These are phyloP conservation scores for Pandemis corylana DNA, from an alignment of 2,888 invertebrate genomes.

Conservation along the genomic window DNA sequence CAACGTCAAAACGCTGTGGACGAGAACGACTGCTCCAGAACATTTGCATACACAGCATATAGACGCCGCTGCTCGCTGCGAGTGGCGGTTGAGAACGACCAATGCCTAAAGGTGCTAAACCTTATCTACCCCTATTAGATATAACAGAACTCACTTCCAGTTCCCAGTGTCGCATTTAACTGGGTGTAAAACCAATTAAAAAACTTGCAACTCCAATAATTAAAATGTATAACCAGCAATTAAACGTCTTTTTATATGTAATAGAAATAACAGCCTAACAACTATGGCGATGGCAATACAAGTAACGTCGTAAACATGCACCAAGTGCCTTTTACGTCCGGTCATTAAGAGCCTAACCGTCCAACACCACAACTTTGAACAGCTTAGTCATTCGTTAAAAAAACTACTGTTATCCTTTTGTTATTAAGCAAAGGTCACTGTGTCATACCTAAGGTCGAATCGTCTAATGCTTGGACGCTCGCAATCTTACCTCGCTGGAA, in stretches of 20 bases:
- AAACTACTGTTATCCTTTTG: background rate
- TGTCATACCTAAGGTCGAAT: no score
- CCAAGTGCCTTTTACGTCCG: slow-evolving; percentile 35
- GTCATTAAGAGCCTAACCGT: slow-evolving; percentile 28
- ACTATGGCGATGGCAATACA: background rate
- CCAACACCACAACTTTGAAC: slow-evolving; percentile 13
- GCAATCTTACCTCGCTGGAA: no score
- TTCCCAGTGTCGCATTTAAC: background rate
- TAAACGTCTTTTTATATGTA: slow-evolving; percentile 9
- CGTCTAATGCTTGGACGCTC: no score
- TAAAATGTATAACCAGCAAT: background rate
- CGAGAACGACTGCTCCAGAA: no score
- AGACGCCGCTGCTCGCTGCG: no score
- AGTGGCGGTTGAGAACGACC: no score
- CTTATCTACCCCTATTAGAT: no score
- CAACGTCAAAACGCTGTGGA: no score
- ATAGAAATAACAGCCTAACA: slow-evolving; percentile 3
- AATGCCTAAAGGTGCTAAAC: no score
- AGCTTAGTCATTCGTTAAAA: background rate
- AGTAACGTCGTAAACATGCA: slow-evolving; percentile 11
- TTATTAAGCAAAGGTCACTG: background rate
- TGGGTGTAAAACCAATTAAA: background rate
- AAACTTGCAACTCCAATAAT: background rate
- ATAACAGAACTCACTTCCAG: no score
- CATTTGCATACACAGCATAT: no score